Base-by-base conservation (phyloP, 37 sponge, comb jelly and placozoan species). In the Halichondria panicea region DNA sequence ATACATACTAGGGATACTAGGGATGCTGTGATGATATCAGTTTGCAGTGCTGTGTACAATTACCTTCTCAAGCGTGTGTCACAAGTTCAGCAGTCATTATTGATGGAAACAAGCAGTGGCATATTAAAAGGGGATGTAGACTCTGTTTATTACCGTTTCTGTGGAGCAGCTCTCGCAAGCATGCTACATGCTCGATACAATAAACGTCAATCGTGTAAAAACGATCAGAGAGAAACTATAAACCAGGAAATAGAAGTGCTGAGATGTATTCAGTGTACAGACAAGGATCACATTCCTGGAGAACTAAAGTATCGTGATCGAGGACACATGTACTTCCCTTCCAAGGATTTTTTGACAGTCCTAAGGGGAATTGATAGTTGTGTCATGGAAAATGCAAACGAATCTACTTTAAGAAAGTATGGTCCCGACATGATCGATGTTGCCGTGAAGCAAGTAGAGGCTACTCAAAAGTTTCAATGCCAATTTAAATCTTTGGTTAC, bases 351-450 rank as follows among this genome's bases (percentile, higher is more conserved):
- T 41, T 22, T 77, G 31, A 41, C 78, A 15, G 64, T 77, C 27
- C 21, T 77, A 4, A 39, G 36, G 15, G 4, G 12, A 18, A 25
- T 77, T 46, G 68, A 66, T 6, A 64, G 61, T 6, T 38, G 41
- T 54, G 74, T 73, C 15, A 73, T 41, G 55, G 71, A 70, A 44
- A 70, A 70, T 70, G 71, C 71, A 27, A 70, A 70, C 44, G 71
- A 70, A 4, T 18, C 15, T 43, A 43, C 71, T 15, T 70, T 70
- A 22, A 43, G 44, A 70, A 70, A 70, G 52, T 70, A 70, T 44
- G 71, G 71, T 12, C 53, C 71, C 44, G 52, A 70, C 6, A 70
- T 70, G 50, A 70, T 70, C 7, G 50, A 70, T 13, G 71, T 70
- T 41, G 52, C 53, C 15, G 71, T 46, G 52, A 70, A 70, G 25